Percentiles rank a stretch among this genome's conserved stretches.
phyloP scores from a whole-genome alignment of 2,113 vertebrate species.

The Pelusios castaneus region DNA sequence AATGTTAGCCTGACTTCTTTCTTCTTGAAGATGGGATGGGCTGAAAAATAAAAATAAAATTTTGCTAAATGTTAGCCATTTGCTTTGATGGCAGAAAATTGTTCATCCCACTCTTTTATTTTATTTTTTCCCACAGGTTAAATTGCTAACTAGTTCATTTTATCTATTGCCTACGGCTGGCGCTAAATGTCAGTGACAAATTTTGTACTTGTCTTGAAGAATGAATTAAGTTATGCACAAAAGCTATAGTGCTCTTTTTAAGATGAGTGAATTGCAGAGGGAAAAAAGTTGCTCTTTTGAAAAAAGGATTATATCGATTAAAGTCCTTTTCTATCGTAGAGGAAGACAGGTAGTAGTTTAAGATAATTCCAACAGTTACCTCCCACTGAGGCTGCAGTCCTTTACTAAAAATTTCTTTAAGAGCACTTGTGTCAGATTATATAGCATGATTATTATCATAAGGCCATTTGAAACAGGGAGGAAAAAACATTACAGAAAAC shows the following conservation, averaged over 20 bases:
- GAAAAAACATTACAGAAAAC: constrained; percentile 65
- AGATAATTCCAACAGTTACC: constrained; percentile 85
- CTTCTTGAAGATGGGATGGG: constrained; percentile 80
- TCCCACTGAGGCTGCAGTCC: constrained; percentile 80
- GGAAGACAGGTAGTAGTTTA: constrained; percentile 86
- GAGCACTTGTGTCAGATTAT: constrained; percentile 82
- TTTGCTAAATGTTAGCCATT: constrained; percentile 86
- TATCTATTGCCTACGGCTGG: constrained; percentile 92
- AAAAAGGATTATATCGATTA: constrained; percentile 87
- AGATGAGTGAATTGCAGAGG: constrained; percentile 84
- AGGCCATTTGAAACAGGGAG: constrained; percentile 77
- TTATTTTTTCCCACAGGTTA: constrained; percentile 82
- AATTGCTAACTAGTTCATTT: constrained; percentile 94
- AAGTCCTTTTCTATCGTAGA: constrained; percentile 85
- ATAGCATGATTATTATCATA: constrained; percentile 81
- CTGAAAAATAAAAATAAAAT: constrained; percentile 87
- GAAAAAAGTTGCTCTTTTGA: constrained; percentile 82
- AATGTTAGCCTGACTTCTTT: constrained; percentile 87
- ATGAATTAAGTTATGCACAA: constrained; percentile 90
- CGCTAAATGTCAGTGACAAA: constrained; percentile 96
- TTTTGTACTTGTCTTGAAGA: constrained; percentile 88
- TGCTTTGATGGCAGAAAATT: constrained; percentile 88
- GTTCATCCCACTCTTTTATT: constrained; percentile 80
- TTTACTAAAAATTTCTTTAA: constrained; percentile 81
- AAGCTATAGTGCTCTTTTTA: constrained; percentile 85